Percentiles rank a stretch among this genome's conserved stretches.
Conservation (phyloP, 2,797 vertebrate species). For the Lagocephalus sceleratus region DNA sequence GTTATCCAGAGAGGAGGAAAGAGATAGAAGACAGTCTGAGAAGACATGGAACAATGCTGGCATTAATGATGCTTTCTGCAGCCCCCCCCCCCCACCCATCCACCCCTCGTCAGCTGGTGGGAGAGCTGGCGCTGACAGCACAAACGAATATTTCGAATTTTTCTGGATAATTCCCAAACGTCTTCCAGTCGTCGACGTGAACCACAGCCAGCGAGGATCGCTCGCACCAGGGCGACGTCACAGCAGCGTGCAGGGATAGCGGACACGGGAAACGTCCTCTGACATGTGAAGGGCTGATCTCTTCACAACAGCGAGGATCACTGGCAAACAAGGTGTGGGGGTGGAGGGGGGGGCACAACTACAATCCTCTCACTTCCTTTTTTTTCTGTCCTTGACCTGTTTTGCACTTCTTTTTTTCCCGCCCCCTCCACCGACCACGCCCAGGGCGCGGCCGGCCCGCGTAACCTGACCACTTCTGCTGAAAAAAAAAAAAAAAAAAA, state of each 20-base stretch:
- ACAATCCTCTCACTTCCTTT: not conserved
- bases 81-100: too few relatives aligned
- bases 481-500: conserved; percentile 22
- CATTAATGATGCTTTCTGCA: conserved; percentile 36
- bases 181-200: not conserved
- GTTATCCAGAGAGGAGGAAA: conserved; percentile 13
- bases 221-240: too few relatives aligned
- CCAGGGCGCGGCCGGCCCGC: not conserved
- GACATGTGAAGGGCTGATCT: too few relatives aligned
- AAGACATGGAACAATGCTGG: conserved; percentile 52
- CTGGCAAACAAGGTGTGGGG: too few relatives aligned
- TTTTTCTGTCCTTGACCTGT: too few relatives aligned
- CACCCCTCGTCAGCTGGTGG: conserved; percentile 5
- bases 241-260: too few relatives aligned
- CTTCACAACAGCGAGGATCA: not conserved
- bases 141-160: conserved; percentile 5
- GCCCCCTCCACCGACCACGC: not conserved
- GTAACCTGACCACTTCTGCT: conserved; percentile 1
- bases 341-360: too few relatives aligned
- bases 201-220: too few relatives aligned
- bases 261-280: too few relatives aligned
- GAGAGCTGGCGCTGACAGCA: not conserved
- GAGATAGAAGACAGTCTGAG: not conserved
- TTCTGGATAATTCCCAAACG: not conserved
- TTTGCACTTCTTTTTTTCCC: not conserved